Base-by-base conservation (phyloP, 2,113 vertebrate genomes). In the Tretioscincus oriximinensis region DNA sequence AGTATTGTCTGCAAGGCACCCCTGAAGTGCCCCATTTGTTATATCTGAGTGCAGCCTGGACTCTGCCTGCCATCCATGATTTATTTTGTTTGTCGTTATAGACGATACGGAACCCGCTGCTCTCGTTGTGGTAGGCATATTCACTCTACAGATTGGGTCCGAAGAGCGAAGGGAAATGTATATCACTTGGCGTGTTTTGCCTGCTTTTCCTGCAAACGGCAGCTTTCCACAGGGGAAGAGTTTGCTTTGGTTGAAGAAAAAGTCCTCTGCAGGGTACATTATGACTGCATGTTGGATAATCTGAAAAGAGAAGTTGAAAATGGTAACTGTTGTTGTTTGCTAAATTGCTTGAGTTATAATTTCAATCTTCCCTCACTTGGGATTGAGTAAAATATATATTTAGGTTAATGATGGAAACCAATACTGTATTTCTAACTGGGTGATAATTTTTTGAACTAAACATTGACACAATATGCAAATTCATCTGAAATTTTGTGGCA, bases 271-370 rank as follows among this genome's bases (percentile, higher is more conserved):
- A 94, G 97, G 66, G 96, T 98, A 9, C 98, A 99, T 85, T 99
- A 99, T 2, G 98, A 99, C 93, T 98, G 97, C 91, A 98, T 99
- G 98, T 82, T 99, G 95, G 98, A 99, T 92, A 99, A 99, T 80
- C 95, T 99, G 54, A 99, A 99, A 91, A 95, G 97, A 92, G 98
- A 98, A 85, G 97, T 97, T 68, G 98, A 99, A 92, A 99, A 97
- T 24, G 98, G 98, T 99, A 94, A 95, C 85, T 72, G 0, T 1
- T 0, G 18, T 16, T 63, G 47, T 86, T 58, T 58, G 54, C 28
- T 85, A 70, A 67, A 12, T 71, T 78, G 83, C 77, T 78, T 29
- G 65, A 29, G n/a, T 66, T n/a, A 29, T 16, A 66, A 58, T 58
- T 28, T 29, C 65, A n/a, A 5, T 28, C 28, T 29, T 66, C 2